Conservation (phyloP, 2,797 vertebrate species). For the Brachyrhaphis roseni region DNA sequence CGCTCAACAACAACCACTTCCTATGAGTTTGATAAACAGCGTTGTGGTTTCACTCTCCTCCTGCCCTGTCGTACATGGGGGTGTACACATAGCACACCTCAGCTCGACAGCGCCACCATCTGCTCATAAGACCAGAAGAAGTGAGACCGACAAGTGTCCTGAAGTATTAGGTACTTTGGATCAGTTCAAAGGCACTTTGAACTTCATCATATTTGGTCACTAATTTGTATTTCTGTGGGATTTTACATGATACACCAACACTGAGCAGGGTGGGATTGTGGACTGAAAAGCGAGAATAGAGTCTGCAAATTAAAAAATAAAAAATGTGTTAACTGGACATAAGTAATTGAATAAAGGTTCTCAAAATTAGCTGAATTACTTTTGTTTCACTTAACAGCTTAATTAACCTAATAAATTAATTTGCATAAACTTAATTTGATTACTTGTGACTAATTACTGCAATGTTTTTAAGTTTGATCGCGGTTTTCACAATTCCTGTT, state of each 20-base stretch:
- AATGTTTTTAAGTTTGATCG: no score
- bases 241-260: neutral
- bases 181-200: slow-evolving; percentile 32
- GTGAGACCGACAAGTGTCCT: slow-evolving; percentile 50
- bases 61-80: slow-evolving; percentile 58
- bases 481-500: no score
- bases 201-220: neutral
- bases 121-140: slow-evolving; percentile 64
- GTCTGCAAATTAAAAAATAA: no score
- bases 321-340: no score
- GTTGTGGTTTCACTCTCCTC: slow-evolving; percentile 77
- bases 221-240: neutral
- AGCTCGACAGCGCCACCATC: slow-evolving; percentile 66
- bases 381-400: no score
- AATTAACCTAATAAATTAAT: no score
- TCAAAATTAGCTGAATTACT: no score
- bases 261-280: neutral
- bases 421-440: no score
- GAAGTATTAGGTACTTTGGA: slow-evolving; percentile 58
- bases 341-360: no score
- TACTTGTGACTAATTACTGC: no score
- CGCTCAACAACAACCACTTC: slow-evolving; percentile 85
- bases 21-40: slow-evolving; percentile 87
- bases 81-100: slow-evolving; percentile 26
- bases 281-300: neutral